Evolutionary conservation across 2,113 vertebrate species (phyloP), one percentile per base, ranked within the genome.

Genomic region (Pitta sordida): DNA sequence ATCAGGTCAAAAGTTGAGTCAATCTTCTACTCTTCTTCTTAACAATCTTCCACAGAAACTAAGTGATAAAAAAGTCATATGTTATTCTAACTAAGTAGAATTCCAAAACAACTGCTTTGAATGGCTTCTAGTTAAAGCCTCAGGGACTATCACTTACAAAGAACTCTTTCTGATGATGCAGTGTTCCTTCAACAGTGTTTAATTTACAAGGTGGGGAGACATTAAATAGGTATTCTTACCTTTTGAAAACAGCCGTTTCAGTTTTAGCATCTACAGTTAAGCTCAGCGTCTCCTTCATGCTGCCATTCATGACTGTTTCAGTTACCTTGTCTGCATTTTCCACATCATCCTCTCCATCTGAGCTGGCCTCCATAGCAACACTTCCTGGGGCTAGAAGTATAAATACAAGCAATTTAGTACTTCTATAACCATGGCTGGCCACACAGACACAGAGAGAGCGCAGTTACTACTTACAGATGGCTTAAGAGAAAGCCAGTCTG

Each of bases 211-310:
- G 19, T 46, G 29, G 53, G 14, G 86, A 81, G 52, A 69, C 55
- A 84, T n/a, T 14, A 73, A 48, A 36, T 0, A 24, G 36, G 22
- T 37, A 65, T 23, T 37, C 93, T 97, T 97, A 99, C 99, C 99
- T 99, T 98, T 99, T 99, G 97, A 99, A 99, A 96, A 99, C 99
- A 4, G 99, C 99, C 0, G 99, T 99, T 96, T 99, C 99, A 16
- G 99, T 99, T 98, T 99, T 99, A 97, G 99, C 99, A 32, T 99
- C 99, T 67, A 99, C 99, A 90, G 99, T 99, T 97, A 99, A 99
- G 98, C 99, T 99, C 97, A 99, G 98, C 0, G 99, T 99, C 96
- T 99, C 99, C 98, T 99, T 99, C 99, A 99, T 98, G 95, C 99
- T 99, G 97, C 99, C 99, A 12, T 99, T 99, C 98, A 99, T 99